Percentiles rank a stretch among this genome's conserved stretches.
Evolutionary conservation across 1,140 invertebrate genomes (phyloP).

Genomic region (Lerema accius): DNA sequence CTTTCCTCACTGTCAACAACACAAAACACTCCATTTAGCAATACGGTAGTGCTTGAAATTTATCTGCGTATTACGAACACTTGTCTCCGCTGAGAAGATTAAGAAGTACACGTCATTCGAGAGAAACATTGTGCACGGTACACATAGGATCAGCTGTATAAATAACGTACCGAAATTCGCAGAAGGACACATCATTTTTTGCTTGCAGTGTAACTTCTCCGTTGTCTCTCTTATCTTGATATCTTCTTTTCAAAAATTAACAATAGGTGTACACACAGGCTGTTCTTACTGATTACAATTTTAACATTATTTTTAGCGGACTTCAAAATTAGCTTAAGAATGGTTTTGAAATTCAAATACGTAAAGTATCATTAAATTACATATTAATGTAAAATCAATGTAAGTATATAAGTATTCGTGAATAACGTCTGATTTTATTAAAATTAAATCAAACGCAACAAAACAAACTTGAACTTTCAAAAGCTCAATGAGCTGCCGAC

Average conservation of each 20-base stretch:
- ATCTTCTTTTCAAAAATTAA: too few relatives aligned
- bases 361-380: too few relatives aligned
- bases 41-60: constrained; percentile 45
- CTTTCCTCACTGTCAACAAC: constrained; percentile 43
- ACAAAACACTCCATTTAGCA: constrained; percentile 48
- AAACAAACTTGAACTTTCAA: not conserved
- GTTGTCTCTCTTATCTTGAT: too few relatives aligned
- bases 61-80: constrained; percentile 40
- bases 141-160: constrained; percentile 2
- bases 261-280: too few relatives aligned
- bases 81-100: constrained; percentile 37
- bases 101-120: constrained; percentile 18
- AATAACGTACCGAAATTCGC: constrained; percentile 2
- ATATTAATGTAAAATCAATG: too few relatives aligned
- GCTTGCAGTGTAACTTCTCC: too few relatives aligned
- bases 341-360: too few relatives aligned
- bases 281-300: too few relatives aligned
- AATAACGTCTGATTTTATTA: too few relatives aligned
- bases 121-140: constrained; percentile 5
- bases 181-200: not conserved
- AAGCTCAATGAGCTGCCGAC: not conserved
- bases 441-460: not conserved
- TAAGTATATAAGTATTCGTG: too few relatives aligned
- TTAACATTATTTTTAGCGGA: too few relatives aligned
- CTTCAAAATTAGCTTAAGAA: too few relatives aligned